Conservation (phyloP, 1,140 invertebrate genomes). For the Lanistes nyassanus region DNA sequence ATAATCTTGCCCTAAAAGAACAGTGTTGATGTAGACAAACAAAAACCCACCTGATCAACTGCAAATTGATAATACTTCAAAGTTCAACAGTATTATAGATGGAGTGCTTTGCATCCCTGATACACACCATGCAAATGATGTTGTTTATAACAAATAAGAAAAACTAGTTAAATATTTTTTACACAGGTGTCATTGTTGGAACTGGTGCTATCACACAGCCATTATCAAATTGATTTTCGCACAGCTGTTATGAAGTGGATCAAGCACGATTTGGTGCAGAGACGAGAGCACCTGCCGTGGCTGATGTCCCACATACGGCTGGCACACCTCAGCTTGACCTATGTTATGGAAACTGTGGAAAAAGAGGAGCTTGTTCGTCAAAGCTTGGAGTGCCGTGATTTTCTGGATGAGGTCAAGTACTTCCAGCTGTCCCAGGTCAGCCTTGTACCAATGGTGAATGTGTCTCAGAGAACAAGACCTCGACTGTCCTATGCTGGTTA, state of each 20-base stretch:
- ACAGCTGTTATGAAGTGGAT: constrained; percentile 62
- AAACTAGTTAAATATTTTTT: too few relatives aligned
- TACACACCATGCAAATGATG: too few relatives aligned
- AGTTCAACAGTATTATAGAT: too few relatives aligned
- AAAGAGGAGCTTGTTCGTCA: constrained; percentile 58
- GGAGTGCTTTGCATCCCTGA: too few relatives aligned
- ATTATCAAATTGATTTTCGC: too few relatives aligned
- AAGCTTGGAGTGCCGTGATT: constrained; percentile 63
- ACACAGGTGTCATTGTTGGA: too few relatives aligned
- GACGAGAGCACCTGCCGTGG: constrained; percentile 48
- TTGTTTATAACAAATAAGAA: too few relatives aligned
- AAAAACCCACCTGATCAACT: too few relatives aligned
- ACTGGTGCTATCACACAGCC: too few relatives aligned
- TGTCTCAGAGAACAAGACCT: constrained; percentile 59
- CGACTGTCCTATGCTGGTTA: constrained; percentile 67
- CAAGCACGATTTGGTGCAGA: constrained; percentile 43
- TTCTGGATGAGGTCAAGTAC: constrained; percentile 62
- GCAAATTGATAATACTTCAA: too few relatives aligned
- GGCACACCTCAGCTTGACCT: constrained; percentile 57
- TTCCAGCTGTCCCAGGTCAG: constrained; percentile 64
- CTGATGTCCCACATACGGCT: constrained; percentile 62
- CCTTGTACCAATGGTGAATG: constrained; percentile 50
- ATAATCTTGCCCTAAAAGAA: too few relatives aligned
- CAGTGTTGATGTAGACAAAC: too few relatives aligned
- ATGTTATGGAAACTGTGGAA: constrained; percentile 61